A percentile compares a stretch with the other conserved stretches of the same genome.
These are phyloP conservation scores for Zoanthus solanderi DNA, from an alignment of 92 coral and sea anemone genomes.

Conservation along the genomic window DNA sequence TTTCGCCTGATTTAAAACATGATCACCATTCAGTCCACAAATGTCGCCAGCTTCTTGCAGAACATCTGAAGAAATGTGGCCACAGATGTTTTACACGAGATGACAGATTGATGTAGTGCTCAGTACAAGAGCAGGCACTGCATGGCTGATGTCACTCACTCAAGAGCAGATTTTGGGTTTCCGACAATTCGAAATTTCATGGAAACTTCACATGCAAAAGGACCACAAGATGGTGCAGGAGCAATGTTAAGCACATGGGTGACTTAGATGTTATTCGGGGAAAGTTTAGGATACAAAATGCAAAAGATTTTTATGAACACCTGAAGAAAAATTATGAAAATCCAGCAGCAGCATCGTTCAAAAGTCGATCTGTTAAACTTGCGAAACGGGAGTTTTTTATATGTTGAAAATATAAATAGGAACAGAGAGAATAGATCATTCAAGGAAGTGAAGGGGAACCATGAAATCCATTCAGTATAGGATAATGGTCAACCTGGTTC, in stretches of 20 bases:
- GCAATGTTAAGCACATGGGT: constrained; percentile 36
- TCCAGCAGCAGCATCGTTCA: constrained; percentile 3
- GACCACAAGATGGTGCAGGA: constrained; percentile 57
- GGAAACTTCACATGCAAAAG: constrained; percentile 53
- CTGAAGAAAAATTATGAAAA: not conserved
- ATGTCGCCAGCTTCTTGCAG: constrained; percentile 1
- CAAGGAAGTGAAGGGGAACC: too few relatives aligned
- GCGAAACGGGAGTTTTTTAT: not conserved
- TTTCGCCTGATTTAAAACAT: constrained; percentile 48
- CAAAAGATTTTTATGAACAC: not conserved
- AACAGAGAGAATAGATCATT: not conserved
- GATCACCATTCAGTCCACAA: constrained; percentile 63
- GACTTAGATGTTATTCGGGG: constrained; percentile 42
- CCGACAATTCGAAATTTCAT: constrained; percentile 22
- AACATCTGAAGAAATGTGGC: constrained; percentile 35
- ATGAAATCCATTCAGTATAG: too few relatives aligned
- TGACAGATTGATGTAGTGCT: constrained; percentile 61
- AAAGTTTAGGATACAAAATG: not conserved
- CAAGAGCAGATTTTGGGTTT: constrained; percentile 12
- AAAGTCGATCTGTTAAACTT: not conserved
- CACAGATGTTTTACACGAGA: constrained; percentile 53
- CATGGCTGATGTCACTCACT: constrained; percentile 37
- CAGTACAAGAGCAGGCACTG: constrained; percentile 70
- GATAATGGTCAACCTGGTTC: too few relatives aligned
- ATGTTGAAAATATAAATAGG: not conserved